A percentile compares a stretch with the other conserved stretches of the same genome.
phyloP scores from a whole-genome alignment of 2,113 vertebrate genomes.

The Misgurnus anguillicaudatus region DNA sequence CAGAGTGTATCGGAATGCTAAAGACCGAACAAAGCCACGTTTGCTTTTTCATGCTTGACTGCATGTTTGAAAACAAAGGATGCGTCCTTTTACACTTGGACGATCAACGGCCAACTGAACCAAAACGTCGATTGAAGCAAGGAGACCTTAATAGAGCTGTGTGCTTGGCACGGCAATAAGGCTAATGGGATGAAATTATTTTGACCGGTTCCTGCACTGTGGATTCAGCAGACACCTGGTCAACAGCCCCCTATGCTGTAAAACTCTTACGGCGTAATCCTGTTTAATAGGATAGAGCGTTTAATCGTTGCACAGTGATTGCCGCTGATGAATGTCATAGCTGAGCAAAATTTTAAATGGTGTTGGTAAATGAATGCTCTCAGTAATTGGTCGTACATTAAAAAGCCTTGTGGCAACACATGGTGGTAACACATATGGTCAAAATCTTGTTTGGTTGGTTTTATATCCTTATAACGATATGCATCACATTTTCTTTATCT shows the following conservation, averaged over 20 bases:
- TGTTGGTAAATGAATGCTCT: conserved; percentile 41
- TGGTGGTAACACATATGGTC: not conserved
- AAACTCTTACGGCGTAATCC: conserved; percentile 74
- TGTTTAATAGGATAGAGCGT: conserved; percentile 66
- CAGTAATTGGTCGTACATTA: not conserved
- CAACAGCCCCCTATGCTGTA: conserved; percentile 58
- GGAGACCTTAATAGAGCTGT: conserved; percentile 5
- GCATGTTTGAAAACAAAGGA: conserved; percentile 35
- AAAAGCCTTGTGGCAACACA: not conserved
- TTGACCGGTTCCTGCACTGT: not conserved
- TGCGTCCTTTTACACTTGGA: conserved; percentile 14
- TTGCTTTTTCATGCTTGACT: conserved; percentile 32
- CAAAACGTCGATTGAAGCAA: not conserved
- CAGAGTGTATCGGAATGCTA: conserved; percentile 14
- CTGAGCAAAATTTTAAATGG: conserved; percentile 24
- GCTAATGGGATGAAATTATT: conserved; percentile 34
- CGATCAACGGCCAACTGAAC: not conserved
- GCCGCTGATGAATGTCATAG: conserved; percentile 56
- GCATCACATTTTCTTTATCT: too few relatives aligned
- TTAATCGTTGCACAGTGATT: conserved; percentile 57
- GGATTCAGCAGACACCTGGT: conserved; percentile 51
- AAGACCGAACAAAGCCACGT: conserved; percentile 14
- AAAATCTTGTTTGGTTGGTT: too few relatives aligned
- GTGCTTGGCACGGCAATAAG: not conserved
- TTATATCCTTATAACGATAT: too few relatives aligned